Evolutionary conservation across 2,113 vertebrate genomes (phyloP), one percentile per base, ranked within the genome.

Genomic region (Mustela lutreola): DNA sequence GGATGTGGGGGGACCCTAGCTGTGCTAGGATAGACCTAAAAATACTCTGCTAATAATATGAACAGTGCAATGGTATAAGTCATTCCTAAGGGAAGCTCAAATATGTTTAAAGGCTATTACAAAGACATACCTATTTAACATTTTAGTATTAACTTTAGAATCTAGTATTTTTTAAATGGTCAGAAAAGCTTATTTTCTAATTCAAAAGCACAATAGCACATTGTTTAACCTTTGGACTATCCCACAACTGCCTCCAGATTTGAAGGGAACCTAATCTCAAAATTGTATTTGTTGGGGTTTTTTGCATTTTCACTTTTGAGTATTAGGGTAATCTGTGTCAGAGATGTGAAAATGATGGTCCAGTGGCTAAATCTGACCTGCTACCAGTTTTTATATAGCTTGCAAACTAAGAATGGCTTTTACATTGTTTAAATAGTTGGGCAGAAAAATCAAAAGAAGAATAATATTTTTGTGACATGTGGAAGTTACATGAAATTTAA

Each of bases 101-200:
- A 39, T 63, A 82, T 92, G n/a, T 84, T 85, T 97, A 92, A 95
- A 79, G 53, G 8, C 82, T 95, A 83, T 70, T 96, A 42, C 82
- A 90, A 95, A 89, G 86, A 67, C 28, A 76, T 21, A 76, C 2
- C 60, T 60, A 70, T 60, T 89, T 83, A 97, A 86, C 26, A 81
- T 96, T 95, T 96, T 97, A 70, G 78, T 85, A 81, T 92, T 95
- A 90, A 78, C 42, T 92, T 71, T 48, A 90, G 58, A 88, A 73
- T n/a, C 67, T 28, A 85, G 53, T 42, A 58, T 36, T 92, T 97
- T 92, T 92, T 33, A 53, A 89, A 58, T 92, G 65, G 33, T 63
- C 50, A 96, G 19, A 84, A 45, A 39, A 67, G 60, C 21, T 81
- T 89, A 28, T 19, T 75, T 96, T 91, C 92, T 92, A 7, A 87